These are phyloP conservation scores for Catharus minimus DNA, from an alignment of 2,113 vertebrate species.

Conservation along the genomic window DNA sequence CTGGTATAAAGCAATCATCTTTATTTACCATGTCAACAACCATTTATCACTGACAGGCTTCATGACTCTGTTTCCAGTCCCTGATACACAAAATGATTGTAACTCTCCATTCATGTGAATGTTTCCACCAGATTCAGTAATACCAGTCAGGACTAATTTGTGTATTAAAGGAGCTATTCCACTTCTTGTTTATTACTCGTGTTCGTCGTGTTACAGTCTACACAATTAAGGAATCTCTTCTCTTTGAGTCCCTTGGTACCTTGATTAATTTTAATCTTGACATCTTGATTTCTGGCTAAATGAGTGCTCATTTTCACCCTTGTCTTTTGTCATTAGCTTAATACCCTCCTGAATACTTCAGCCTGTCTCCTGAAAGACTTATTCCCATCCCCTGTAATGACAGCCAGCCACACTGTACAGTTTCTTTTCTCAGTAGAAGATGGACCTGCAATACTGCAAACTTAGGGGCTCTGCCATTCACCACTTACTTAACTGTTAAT, in stretches of 20 bases:
- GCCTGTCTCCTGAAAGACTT: slow-evolving; percentile 62
- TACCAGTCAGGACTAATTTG: slow-evolving; percentile 12
- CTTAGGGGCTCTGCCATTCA: background rate
- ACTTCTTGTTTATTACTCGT: slow-evolving; percentile 46
- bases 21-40: slow-evolving; percentile 14
- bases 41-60: slow-evolving; percentile 30
- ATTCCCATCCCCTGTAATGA: slow-evolving; percentile 46
- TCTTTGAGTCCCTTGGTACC: slow-evolving; percentile 58
- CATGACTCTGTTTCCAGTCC: background rate
- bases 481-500: background rate
- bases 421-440: background rate
- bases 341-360: slow-evolving; percentile 69
- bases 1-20: slow-evolving; percentile 3
- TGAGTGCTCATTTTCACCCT: slow-evolving; percentile 70
- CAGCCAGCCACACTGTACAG: background rate
- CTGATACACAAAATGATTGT: background rate
- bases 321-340: slow-evolving; percentile 69
- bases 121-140: background rate
- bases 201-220: background rate
- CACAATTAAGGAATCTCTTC: slow-evolving; percentile 64
- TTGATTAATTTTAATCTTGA: slow-evolving; percentile 73
- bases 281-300: slow-evolving; percentile 71
- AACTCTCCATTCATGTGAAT: background rate
- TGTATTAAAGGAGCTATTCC: slow-evolving; percentile 34
- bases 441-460: background rate